Percentiles rank a stretch among this genome's conserved stretches.
These are phyloP conservation scores for Platalea minor DNA, from an alignment of 2,797 vertebrate species.

Conservation along the genomic window DNA sequence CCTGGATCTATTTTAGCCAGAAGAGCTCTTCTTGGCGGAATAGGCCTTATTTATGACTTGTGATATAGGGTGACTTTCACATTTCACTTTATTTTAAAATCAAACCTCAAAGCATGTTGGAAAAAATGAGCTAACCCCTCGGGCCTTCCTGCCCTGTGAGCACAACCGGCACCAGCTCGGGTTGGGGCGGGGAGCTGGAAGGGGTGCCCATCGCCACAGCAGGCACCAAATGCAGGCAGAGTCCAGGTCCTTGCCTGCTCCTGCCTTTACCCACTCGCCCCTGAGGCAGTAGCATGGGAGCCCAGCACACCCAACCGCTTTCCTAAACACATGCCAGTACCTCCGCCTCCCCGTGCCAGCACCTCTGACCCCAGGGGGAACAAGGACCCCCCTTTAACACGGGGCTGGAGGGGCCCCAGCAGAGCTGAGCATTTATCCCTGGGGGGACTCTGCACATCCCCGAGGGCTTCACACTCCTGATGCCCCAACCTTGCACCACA, in stretches of 20 bases:
- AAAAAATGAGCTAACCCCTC: background rate
- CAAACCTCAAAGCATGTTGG: background rate
- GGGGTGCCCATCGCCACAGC: background rate
- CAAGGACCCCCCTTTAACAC: accelerated
- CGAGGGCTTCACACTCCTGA: accelerated
- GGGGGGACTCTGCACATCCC: background rate
- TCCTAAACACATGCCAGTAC: accelerated
- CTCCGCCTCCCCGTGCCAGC: background rate
- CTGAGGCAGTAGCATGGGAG: accelerated
- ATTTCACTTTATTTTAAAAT: background rate
- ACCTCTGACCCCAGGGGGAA: accelerated
- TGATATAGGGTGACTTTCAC: background rate
- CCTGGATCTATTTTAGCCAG: slow-evolving; percentile 6
- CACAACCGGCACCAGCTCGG: background rate
- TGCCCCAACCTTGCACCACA: background rate
- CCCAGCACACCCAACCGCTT: background rate
- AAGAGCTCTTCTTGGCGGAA: slow-evolving; percentile 8
- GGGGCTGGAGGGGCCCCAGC: background rate
- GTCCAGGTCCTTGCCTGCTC: no score
- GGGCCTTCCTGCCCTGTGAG: background rate
- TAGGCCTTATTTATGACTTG: background rate
- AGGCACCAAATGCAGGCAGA: background rate
- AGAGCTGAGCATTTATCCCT: background rate
- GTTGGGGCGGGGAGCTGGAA: background rate
- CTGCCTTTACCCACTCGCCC: background rate